A percentile compares a stretch with the other conserved stretches of the same genome.
phyloP scores from a whole-genome alignment of 2,797 vertebrate species.

The Petrocephalus schoutedeni region DNA sequence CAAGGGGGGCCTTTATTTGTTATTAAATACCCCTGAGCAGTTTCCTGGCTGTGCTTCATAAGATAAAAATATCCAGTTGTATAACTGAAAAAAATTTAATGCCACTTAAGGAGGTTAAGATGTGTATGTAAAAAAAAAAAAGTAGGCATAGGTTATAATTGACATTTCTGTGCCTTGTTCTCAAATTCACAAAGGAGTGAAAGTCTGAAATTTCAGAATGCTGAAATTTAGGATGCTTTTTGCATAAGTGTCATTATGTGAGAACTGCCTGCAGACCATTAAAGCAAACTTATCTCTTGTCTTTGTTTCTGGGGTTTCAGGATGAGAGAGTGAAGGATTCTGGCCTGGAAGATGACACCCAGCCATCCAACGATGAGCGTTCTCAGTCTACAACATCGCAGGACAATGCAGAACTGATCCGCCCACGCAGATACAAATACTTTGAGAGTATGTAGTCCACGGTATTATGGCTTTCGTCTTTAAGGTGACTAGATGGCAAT shows the following conservation, averaged over 20 bases:
- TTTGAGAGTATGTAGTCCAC: conserved; percentile 79
- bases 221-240: neutral
- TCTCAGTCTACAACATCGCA: conserved; percentile 71
- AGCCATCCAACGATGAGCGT: conserved; percentile 72
- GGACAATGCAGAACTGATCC: conserved; percentile 78
- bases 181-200: neutral
- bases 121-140: neutral
- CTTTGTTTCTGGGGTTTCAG: conserved; percentile 48
- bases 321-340: conserved; percentile 74
- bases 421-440: conserved; percentile 82
- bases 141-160: neutral
- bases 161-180: neutral
- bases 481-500: neutral
- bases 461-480: neutral
- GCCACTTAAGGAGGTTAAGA: neutral
- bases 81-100: neutral
- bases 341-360: conserved; percentile 73
- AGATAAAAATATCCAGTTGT: conserved; percentile 23
- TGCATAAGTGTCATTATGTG: neutral
- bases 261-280: neutral
- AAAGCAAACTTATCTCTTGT: neutral
- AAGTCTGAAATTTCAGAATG: neutral
- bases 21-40: neutral
- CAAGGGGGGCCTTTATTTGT: neutral
- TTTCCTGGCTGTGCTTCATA: neutral